Base-by-base conservation (phyloP, 2,888 invertebrate genomes). In the Drosophila planitibia region DNA sequence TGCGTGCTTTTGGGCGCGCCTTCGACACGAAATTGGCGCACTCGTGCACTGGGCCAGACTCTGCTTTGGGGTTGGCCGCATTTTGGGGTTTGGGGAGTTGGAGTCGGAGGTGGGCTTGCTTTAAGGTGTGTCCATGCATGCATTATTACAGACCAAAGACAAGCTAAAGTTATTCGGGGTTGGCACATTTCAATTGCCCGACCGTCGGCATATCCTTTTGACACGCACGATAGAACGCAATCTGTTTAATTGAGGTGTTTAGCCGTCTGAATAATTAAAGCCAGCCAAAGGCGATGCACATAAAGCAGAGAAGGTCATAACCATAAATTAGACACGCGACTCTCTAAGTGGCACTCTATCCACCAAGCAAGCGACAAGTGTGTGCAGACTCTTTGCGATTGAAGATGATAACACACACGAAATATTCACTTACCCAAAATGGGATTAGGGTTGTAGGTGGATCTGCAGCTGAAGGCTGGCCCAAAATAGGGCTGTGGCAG, bases 221-320 rank as follows among this genome's bases (percentile, higher is more conserved):
- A 71, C 85, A 85, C 85, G 85, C 85, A 82, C 69, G 25, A 33
- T n/a, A 14, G 59, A 35, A 74, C 68, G 74, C 90, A 85, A 85
- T 85, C 85, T 89, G 73, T 89, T 83, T 90, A 85, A 85, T 85
- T 85, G 89, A 80, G 86, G 75, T 85, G 90, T 85, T 85, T 85
- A 89, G 75, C 81, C 80, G 58, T 72, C 74, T 85, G 73, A 88
- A 90, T 85, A 90, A 89, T 85, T 74, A 75, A 90, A 64, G 44
- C 35, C 35, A 55, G 61, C 68, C 60, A 55, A 66, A 67, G 72
- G 72, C 60, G 44, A 30, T 64, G 74, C 64, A 62, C 67, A 73
- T 49, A 76, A 75, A 53, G 64, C 83, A 4, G 60, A 77, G 41
- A 76, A 85, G 83, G 81, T 89, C 89, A 89, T 54, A 67, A 85